Evolutionary conservation across 2,113 vertebrate species (phyloP).

Genomic region (Rhinogobius similis): DNA sequence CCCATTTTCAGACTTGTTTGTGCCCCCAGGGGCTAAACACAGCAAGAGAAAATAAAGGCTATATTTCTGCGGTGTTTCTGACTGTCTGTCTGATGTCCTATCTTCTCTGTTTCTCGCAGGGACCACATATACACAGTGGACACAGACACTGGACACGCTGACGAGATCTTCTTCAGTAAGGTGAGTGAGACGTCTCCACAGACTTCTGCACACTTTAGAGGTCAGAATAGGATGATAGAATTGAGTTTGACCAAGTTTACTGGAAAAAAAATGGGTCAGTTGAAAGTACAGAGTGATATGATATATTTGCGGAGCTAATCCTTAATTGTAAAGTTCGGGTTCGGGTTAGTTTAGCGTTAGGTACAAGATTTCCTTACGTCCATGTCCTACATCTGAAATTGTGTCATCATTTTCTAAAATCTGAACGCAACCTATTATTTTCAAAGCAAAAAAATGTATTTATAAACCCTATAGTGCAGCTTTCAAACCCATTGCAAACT

Average conservation of each 20-base stretch:
- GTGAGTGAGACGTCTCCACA: conserved; percentile 81
- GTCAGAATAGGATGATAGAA: too few species aligned
- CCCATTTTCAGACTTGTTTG: conserved; percentile 59
- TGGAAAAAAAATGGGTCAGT: too few species aligned
- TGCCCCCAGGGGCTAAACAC: conserved; percentile 51
- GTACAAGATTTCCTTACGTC: too few species aligned
- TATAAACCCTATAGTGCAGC: not conserved
- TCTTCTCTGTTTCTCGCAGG: conserved; percentile 78
- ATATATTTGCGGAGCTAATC: too few species aligned
- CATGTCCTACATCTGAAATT: too few species aligned
- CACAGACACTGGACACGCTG: conserved; percentile 87
- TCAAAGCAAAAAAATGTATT: not conserved
- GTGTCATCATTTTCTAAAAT: not conserved
- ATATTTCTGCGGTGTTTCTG: conserved; percentile 59
- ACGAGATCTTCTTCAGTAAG: conserved; percentile 99
- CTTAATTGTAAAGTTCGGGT: too few species aligned
- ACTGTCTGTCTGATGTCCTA: conserved; percentile 66
- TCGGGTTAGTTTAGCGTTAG: too few species aligned
- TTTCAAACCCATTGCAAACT: not conserved
- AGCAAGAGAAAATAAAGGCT: conserved; percentile 44
- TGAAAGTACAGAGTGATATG: too few species aligned
- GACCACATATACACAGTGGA: conserved; percentile 99
- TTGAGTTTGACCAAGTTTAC: too few species aligned
- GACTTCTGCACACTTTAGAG: conserved; percentile 24
- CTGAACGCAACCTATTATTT: not conserved